Evolutionary conservation across 1,140 invertebrate genomes (phyloP).

Genomic region (Cydia splendana): DNA sequence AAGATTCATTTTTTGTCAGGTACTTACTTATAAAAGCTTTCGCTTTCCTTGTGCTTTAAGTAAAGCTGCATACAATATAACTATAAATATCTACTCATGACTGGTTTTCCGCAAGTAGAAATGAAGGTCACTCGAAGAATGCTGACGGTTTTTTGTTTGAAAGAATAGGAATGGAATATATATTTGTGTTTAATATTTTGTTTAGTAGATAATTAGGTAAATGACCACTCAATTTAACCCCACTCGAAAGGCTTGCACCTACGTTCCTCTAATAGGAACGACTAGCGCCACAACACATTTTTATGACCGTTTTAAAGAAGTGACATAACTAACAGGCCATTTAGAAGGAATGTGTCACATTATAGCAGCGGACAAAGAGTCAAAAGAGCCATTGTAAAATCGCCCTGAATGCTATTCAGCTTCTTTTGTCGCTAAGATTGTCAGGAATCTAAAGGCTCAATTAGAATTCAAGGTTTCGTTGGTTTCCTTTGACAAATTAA

Average conservation of each 20-base stretch:
- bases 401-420: conserved; percentile 51
- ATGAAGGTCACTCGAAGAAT: too few species aligned
- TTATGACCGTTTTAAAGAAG: background rate
- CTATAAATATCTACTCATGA: background rate
- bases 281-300: too few species aligned
- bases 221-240: too few species aligned
- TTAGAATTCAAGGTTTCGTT: background rate
- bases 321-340: background rate
- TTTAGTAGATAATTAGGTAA: too few species aligned
- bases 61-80: background rate
- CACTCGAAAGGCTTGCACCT: too few species aligned
- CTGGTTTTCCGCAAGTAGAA: background rate
- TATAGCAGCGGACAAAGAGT: conserved; percentile 44
- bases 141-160: too few species aligned
- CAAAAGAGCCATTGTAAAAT: conserved; percentile 57
- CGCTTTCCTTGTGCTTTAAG: background rate
- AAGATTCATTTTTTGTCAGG: background rate
- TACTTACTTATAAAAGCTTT: background rate
- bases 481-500: background rate
- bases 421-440: conserved; percentile 47
- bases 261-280: too few species aligned
- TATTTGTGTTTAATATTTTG: too few species aligned
- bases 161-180: too few species aligned
- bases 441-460: background rate
- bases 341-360: conserved; percentile 44